Base-by-base conservation (phyloP, 2,797 vertebrate species). In the Paedocypris micromegethes region DNA sequence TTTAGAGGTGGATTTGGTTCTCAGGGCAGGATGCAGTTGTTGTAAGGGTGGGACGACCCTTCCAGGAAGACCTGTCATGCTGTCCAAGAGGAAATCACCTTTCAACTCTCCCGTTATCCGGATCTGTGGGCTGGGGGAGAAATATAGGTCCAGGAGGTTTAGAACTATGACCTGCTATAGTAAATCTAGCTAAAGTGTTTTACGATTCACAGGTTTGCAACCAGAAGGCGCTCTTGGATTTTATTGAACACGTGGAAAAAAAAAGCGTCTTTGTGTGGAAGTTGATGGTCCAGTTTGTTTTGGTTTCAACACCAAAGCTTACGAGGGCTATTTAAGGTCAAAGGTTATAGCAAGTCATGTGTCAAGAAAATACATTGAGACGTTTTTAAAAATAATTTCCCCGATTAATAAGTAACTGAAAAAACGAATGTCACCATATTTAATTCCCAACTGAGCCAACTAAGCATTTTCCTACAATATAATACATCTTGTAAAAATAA, bases 61-160 rank as follows among this genome's bases (percentile, higher is more conserved):
- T 68, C 53, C 75, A 75, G 74, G 77, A 80, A 79, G 58, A 55
- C 48, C 41, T 54, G 65, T 64, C 64, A 72, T 64, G 56, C 56
- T 43, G 50, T 75, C 59, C 54, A 46, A 77, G 51, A 79, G 76
- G 76, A 78, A 77, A 75, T 68, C 57, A 67, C 71, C 75, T 77
- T 60, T 74, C 50, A 58, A 59, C 62, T 54, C 60, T 49, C 9
- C 66, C 45, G 54, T 59, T 51, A 66, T 62, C 68, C 60, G 62
- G 9, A 57, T 40, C 49, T 68, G 66, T 51, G 40, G 50, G 50
- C 56, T 45, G 39, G 61, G 44, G 49, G 44, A 23, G 23, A 54
- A 55, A 55, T 8, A 9, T 60, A 58, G 57, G 57, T 56, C 45
- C 51, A 66, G 51, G 23, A 46, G 52, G 58, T n/a, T 41, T 40